Evolutionary conservation across 1,140 invertebrate genomes (phyloP).

Genomic region (Triops cancriformis): DNA sequence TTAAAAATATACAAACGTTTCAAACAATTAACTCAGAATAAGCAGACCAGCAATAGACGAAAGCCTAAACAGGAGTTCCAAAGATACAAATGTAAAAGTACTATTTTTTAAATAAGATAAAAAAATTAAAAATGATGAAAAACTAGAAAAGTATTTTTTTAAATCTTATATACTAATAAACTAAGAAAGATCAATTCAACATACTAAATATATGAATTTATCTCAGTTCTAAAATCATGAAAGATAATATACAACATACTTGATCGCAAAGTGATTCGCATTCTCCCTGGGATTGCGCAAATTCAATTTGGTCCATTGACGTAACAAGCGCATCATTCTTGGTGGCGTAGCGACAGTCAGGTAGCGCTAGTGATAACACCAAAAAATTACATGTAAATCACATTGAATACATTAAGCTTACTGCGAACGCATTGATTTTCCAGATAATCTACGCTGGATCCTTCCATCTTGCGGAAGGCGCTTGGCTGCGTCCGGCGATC

Average conservation of each 20-base stretch:
- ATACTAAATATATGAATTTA: too few relatives aligned
- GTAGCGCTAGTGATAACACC: constrained; percentile 38
- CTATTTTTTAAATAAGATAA: too few relatives aligned
- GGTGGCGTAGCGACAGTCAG: constrained; percentile 43
- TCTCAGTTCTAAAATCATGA: neutral
- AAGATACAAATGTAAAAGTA: too few relatives aligned
- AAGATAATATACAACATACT: constrained; percentile 32
- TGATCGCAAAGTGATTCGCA: constrained; percentile 44
- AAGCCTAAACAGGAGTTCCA: too few relatives aligned
- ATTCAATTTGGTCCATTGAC: constrained; percentile 45
- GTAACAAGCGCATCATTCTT: constrained; percentile 38
- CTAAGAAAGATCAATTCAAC: too few relatives aligned
- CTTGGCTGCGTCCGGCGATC: constrained; percentile 45
- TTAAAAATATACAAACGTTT: too few relatives aligned
- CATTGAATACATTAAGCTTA: constrained; percentile 23
- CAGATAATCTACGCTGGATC: constrained; percentile 43
- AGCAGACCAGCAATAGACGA: too few relatives aligned
- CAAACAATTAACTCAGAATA: too few relatives aligned
- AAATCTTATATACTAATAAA: too few relatives aligned
- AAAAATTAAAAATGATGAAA: too few relatives aligned
- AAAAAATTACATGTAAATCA: constrained; percentile 2
- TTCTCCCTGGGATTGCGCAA: constrained; percentile 41
- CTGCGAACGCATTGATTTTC: constrained; percentile 47
- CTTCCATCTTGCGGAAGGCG: constrained; percentile 41
- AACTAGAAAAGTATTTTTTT: too few relatives aligned